Conservation (phyloP, 2,797 vertebrate genomes). For the Hipposideros larvatus region DNA sequence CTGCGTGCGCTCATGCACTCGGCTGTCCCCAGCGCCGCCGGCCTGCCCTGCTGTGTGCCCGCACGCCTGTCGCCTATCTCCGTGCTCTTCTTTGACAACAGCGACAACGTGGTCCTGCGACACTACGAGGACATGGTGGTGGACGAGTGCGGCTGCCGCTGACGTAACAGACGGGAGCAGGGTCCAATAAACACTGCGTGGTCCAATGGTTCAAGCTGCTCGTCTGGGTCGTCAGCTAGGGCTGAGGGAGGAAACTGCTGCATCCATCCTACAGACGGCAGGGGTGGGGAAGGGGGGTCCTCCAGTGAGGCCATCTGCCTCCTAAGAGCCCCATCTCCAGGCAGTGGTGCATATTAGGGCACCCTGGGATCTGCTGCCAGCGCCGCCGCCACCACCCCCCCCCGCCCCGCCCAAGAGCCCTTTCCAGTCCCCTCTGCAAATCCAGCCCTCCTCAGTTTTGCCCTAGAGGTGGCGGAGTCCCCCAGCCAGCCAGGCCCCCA, state of each 20-base stretch:
- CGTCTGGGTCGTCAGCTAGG: neutral
- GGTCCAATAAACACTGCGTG: slow-evolving; percentile 12
- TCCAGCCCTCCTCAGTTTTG: neutral
- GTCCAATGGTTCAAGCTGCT: neutral
- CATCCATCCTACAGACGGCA: neutral
- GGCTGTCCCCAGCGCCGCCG: slow-evolving; percentile 89
- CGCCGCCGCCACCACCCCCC: rapidly evolving
- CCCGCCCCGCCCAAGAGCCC: too few species aligned
- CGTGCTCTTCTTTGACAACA: slow-evolving; percentile 96
- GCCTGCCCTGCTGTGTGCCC: slow-evolving; percentile 96
- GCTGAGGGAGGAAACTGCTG: neutral
- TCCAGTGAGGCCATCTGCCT: neutral
- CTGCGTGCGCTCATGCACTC: slow-evolving; percentile 96
- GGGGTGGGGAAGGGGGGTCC: too few species aligned
- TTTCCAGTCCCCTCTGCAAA: neutral
- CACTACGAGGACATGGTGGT: slow-evolving; percentile 99
- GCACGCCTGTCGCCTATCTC: slow-evolving; percentile 95
- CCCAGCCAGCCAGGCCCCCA: neutral
- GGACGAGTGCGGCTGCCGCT: slow-evolving; percentile 97
- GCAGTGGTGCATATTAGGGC: neutral
- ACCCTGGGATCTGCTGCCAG: neutral
- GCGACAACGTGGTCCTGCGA: slow-evolving; percentile 96
- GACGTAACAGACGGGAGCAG: neutral
- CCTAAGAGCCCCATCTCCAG: neutral
- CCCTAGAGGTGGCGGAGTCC: too few species aligned